Percentiles rank a stretch among this genome's conserved stretches.
These are phyloP conservation scores for Hermaeophaga mercurialis DNA, from an alignment of 2,888 invertebrate species.

Conservation along the genomic window DNA sequence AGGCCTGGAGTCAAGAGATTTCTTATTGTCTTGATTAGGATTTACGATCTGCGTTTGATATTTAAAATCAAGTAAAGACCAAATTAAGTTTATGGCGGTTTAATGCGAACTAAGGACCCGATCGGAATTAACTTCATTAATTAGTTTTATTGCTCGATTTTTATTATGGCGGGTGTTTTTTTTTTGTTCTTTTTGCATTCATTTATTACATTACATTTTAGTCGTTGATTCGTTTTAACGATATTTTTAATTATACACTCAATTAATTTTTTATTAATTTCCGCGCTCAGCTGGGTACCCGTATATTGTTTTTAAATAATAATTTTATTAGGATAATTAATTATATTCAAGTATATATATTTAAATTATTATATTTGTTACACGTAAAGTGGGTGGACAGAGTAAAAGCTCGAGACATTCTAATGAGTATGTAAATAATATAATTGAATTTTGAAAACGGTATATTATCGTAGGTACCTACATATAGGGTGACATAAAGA, in stretches of 20 bases:
- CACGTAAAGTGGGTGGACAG: conserved; percentile 8
- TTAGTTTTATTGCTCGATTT: not conserved
- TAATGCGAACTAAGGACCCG: conserved; percentile 37
- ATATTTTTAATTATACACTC: conserved; percentile 23
- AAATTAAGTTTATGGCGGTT: conserved; percentile 50
- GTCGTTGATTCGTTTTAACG: conserved; percentile 1
- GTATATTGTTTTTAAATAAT: conserved; percentile 23
- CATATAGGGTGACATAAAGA: too few relatives aligned
- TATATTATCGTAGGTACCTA: too few relatives aligned
- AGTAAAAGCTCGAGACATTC: conserved; percentile 1
- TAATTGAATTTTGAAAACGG: too few relatives aligned
- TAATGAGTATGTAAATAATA: not conserved
- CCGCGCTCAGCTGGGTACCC: conserved; percentile 26
- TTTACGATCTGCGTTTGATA: conserved; percentile 30
- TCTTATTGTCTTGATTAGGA: conserved; percentile 32
- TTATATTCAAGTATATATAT: conserved; percentile 8
- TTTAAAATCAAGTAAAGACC: conserved; percentile 32
- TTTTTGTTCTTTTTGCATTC: not conserved
- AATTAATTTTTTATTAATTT: conserved; percentile 26
- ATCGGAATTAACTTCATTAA: not conserved
- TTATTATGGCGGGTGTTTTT: too few relatives aligned
- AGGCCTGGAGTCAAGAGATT: conserved; percentile 27
- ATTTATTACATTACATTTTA: not conserved
- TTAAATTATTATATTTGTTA: conserved; percentile 5
- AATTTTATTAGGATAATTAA: conserved; percentile 27